Evolutionary conservation across 2,113 vertebrate genomes (phyloP).

Genomic region (Murina feae): DNA sequence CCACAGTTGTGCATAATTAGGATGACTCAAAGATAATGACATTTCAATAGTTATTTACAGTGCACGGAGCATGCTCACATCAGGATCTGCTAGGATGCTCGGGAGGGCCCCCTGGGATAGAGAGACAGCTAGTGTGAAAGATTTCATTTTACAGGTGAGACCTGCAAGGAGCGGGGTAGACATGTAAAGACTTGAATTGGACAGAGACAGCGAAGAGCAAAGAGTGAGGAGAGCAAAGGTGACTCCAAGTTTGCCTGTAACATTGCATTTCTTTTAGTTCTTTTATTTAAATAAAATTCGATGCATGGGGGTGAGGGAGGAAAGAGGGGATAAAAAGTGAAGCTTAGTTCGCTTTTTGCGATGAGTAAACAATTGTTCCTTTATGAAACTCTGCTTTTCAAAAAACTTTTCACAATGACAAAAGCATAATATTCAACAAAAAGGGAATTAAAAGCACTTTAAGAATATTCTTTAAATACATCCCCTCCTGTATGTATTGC

Average conservation of each 20-base stretch:
- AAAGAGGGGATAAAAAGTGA: background rate
- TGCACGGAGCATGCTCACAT: background rate
- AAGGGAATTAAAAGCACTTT: background rate
- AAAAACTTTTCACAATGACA: background rate
- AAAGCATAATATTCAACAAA: background rate
- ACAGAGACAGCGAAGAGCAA: background rate
- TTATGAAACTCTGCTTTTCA: background rate
- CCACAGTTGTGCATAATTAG: background rate
- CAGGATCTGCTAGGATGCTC: background rate
- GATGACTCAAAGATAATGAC: background rate
- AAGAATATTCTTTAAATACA: background rate
- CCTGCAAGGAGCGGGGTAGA: background rate
- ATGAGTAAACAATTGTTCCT: background rate
- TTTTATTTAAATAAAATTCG: background rate
- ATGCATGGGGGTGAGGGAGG: background rate
- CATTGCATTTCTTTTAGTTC: background rate
- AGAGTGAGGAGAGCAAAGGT: background rate
- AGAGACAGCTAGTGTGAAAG: background rate
- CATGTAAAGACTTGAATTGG: background rate
- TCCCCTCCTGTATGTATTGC: background rate
- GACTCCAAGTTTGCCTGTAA: background rate
- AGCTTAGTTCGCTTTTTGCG: background rate
- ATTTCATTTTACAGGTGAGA: background rate
- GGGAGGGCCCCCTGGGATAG: background rate
- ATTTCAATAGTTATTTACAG: background rate